Percentiles rank a stretch among this genome's conserved stretches.
Evolutionary conservation across 2,797 vertebrate species (phyloP).

Genomic region (Cottoperca gobio): DNA sequence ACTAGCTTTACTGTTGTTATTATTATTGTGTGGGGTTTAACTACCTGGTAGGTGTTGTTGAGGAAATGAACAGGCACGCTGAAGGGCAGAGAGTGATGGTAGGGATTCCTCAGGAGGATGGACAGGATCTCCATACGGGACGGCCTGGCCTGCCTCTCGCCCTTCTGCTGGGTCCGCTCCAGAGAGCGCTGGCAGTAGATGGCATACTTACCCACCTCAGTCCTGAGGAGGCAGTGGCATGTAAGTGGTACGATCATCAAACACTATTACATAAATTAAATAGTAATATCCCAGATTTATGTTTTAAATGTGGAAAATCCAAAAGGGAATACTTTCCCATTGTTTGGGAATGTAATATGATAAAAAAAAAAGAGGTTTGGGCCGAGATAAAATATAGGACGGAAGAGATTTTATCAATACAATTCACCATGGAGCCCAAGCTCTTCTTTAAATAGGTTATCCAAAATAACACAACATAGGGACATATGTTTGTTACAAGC

Average conservation of each 20-base stretch:
- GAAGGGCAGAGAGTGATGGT: constrained; percentile 97
- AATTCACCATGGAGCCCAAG: too few species aligned
- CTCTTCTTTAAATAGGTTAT: too few species aligned
- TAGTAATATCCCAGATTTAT: too few species aligned
- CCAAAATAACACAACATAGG: too few species aligned
- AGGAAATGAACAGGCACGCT: constrained; percentile 98
- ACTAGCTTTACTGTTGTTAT: background rate
- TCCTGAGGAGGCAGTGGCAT: constrained; percentile 78
- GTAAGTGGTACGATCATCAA: background rate
- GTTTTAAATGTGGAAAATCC: too few species aligned
- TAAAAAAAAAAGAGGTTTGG: too few species aligned
- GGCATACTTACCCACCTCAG: constrained; percentile 96
- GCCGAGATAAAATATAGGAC: too few species aligned
- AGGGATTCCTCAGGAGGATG: constrained; percentile 96
- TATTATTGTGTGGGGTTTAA: background rate
- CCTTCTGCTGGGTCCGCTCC: constrained; percentile 94
- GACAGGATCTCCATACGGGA: constrained; percentile 99
- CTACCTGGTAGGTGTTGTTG: constrained; percentile 97
- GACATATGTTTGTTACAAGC: too few species aligned
- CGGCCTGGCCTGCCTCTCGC: constrained; percentile 92
- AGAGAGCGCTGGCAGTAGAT: constrained; percentile 97
- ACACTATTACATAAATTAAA: too few species aligned
- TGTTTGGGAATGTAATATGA: too few species aligned
- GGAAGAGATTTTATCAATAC: too few species aligned
- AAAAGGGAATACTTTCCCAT: too few species aligned